Evolutionary conservation across 2,113 vertebrate genomes (phyloP).

Genomic region (Neodon shergylaensis): DNA sequence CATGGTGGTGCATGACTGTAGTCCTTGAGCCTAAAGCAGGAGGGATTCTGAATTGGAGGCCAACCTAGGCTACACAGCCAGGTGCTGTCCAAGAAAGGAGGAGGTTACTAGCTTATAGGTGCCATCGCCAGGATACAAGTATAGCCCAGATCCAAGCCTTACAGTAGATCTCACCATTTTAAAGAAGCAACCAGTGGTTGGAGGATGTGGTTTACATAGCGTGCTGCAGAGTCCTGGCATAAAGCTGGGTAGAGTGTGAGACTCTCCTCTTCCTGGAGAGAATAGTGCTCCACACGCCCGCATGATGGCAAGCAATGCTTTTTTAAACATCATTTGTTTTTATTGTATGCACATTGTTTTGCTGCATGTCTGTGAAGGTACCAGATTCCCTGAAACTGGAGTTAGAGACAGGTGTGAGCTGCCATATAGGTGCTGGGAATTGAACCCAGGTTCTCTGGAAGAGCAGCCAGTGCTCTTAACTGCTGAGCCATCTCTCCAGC

Average conservation of each 20-base stretch:
- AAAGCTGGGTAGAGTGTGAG: neutral
- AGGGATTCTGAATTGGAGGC: neutral
- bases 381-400: neutral
- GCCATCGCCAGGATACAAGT: neutral
- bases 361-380: neutral
- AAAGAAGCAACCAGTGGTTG: neutral
- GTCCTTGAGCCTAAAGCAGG: neutral
- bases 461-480: neutral
- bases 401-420: neutral
- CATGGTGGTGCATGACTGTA: neutral
- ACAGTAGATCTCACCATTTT: neutral
- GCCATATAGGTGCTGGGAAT: neutral
- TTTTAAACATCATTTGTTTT: neutral
- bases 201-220: neutral
- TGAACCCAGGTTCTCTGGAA: neutral
- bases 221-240: neutral
- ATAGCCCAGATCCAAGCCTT: neutral
- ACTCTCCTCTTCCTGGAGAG: neutral
- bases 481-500: neutral
- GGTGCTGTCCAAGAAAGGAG: neutral
- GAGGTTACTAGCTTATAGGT: neutral
- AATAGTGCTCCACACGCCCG: neutral
- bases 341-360: neutral
- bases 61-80: neutral
- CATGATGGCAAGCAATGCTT: constrained; percentile 2